phyloP scores from a whole-genome alignment of 64 coral and sea anemone genomes.

The Orbicella faveolata region DNA sequence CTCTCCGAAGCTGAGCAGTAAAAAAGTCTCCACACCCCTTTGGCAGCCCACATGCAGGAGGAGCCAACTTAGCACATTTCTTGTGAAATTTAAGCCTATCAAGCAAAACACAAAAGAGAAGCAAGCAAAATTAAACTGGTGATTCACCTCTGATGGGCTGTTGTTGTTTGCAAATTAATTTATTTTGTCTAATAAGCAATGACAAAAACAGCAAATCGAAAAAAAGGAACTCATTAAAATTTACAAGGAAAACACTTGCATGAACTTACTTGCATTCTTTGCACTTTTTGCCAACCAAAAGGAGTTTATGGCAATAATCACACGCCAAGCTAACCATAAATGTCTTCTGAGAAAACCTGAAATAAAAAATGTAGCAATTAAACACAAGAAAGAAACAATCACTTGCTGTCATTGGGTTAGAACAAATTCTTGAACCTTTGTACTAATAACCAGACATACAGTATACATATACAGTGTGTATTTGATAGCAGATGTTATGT shows the following conservation, averaged over 20 bases:
- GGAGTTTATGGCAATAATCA: conserved; percentile 81
- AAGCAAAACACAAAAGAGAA: conserved; percentile 20
- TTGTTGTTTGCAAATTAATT: too few relatives aligned
- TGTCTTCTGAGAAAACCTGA: conserved; percentile 82
- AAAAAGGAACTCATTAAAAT: background rate
- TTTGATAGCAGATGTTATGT: too few relatives aligned
- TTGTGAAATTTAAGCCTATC: conserved; percentile 87
- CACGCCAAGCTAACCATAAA: conserved; percentile 79
- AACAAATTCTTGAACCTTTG: too few relatives aligned
- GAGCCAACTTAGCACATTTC: conserved; percentile 80
- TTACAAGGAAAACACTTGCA: background rate
- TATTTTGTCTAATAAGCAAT: background rate
- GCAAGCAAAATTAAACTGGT: background rate
- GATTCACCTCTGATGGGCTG: background rate
- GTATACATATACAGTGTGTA: too few relatives aligned
- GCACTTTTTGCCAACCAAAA: conserved; percentile 86
- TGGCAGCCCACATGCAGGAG: conserved; percentile 67
- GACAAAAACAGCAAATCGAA: background rate
- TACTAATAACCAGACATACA: too few relatives aligned
- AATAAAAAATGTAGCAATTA: background rate
- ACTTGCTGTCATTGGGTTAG: too few relatives aligned
- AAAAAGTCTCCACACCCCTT: conserved; percentile 86
- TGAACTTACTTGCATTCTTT: conserved; percentile 88
- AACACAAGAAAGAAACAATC: too few relatives aligned
- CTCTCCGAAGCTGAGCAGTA: conserved; percentile 61